Evolutionary conservation across 1,140 invertebrate genomes (phyloP), one percentile per base, ranked within the genome.

Genomic region (Palaemon carinicauda): DNA sequence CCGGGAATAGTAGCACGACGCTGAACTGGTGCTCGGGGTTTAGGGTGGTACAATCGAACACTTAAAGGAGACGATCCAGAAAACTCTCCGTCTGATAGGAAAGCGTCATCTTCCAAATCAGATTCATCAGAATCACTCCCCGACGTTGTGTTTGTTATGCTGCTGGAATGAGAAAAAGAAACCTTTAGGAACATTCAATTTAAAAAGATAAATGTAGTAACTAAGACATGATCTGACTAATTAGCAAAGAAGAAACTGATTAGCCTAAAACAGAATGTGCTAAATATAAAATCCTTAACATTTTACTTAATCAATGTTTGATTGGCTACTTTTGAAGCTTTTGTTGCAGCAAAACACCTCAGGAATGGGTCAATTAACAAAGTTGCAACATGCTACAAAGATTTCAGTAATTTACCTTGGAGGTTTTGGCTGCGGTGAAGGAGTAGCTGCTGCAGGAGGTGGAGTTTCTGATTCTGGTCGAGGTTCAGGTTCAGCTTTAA

Each of bases 1-100:
- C 97, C 96, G 89, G 96, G 96, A 89, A 98, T 96, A 7, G 96
- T 97, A 75, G 97, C 96, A 31, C 97, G 92, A 15, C 97, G 93
- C 91, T 96, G 96, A 24, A 96, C 94, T 75, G 94, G 91, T 29
- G 94, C 93, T 53, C 95, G 93, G 29, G 95, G 95, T 90, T 96
- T 96, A 1, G 95, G 94, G 29, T 95, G 94, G 90, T 96, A 96
- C 88, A 96, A 89, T 27, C 94, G 92, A 21, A 93, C 91, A 69
- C 92, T 91, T 17, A 91, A 90, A 10, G 91, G 91, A 29, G 91
- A 91, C 5, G 90, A 88, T 19, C 82, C 89, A 69, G 81, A 89
- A 14, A 80, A n/a, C 15, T 89, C 87, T 29, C 69, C 81, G 14
- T 90, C 90, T 9, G 91, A 90, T n/a, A 90, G 52, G 80, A 90